These are phyloP conservation scores for Gortyna flavago DNA, from an alignment of 2,888 invertebrate genomes.

Conservation along the genomic window DNA sequence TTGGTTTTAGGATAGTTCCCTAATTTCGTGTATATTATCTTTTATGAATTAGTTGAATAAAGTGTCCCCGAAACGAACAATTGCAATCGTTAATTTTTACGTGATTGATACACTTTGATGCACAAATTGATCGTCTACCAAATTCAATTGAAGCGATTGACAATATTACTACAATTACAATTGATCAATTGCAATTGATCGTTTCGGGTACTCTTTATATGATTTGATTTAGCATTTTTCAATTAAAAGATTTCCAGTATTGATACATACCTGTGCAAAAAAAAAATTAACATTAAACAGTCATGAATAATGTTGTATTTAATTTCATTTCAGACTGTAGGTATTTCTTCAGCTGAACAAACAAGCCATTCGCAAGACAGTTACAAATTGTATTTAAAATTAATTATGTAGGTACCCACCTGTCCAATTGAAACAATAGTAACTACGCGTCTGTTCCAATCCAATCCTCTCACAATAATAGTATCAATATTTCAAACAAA, in stretches of 20 bases:
- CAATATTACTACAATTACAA: too few species aligned
- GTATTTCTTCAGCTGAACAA: background rate
- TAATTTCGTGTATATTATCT: too few species aligned
- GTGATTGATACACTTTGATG: too few species aligned
- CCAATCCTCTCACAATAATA: conserved; percentile 28
- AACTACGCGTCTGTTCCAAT: background rate
- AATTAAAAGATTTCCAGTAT: background rate
- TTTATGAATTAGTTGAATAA: too few species aligned
- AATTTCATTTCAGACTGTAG: background rate
- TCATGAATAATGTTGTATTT: background rate
- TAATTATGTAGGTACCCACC: background rate
- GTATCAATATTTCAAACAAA: conserved; percentile 25
- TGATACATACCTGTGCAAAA: background rate
- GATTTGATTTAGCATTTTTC: background rate
- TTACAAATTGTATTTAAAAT: conserved; percentile 24
- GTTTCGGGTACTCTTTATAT: too few species aligned
- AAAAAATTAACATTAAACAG: background rate
- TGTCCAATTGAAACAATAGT: conserved; percentile 1
- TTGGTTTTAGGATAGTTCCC: too few species aligned
- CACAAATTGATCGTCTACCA: too few species aligned
- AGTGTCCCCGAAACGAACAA: too few species aligned
- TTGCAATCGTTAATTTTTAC: too few species aligned
- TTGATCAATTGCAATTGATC: too few species aligned
- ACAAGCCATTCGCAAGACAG: background rate
- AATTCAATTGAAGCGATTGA: too few species aligned